Conservation (phyloP, 1,140 invertebrate genomes). For the Oscheius sp. region DNA sequence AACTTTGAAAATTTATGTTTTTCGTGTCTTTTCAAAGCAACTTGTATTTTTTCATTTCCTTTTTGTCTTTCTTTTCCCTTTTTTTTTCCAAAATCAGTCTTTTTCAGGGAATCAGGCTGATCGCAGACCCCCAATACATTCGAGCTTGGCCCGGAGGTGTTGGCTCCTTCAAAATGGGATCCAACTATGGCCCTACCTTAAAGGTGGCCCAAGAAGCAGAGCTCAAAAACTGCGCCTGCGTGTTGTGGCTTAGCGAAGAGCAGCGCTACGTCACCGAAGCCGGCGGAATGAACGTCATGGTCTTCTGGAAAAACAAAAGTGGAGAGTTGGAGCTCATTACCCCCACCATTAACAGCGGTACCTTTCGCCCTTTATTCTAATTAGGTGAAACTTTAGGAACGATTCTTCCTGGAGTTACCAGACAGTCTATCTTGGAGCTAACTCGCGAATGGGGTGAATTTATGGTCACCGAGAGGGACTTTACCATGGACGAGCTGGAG, state of each 20-base stretch:
- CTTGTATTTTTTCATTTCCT: conserved; percentile 1
- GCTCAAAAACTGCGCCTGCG: conserved; percentile 76
- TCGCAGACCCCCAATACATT: conserved; percentile 77
- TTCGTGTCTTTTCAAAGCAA: neutral
- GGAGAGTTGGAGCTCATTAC: conserved; percentile 89
- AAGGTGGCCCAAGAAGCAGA: conserved; percentile 71
- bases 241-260: conserved; percentile 91
- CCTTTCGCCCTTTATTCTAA: too few species aligned
- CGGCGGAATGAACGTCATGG: conserved; percentile 97
- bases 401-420: conserved; percentile 87
- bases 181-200: conserved; percentile 69
- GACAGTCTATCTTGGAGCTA: conserved; percentile 80
- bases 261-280: conserved; percentile 92
- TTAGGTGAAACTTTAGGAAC: too few species aligned
- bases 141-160: conserved; percentile 93
- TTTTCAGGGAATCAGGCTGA: conserved; percentile 94
- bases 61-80: too few species aligned
- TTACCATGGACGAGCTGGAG: conserved; percentile 83
- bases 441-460: conserved; percentile 78
- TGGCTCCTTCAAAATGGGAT: conserved; percentile 87
- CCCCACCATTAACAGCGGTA: conserved; percentile 73
- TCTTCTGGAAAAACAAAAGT: conserved; percentile 79
- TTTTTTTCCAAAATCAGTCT: conserved; percentile 70
- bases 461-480: conserved; percentile 75
- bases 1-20: too few species aligned